Conservation (phyloP, 1,140 invertebrate species). For the Cherax quadricarinatus region DNA sequence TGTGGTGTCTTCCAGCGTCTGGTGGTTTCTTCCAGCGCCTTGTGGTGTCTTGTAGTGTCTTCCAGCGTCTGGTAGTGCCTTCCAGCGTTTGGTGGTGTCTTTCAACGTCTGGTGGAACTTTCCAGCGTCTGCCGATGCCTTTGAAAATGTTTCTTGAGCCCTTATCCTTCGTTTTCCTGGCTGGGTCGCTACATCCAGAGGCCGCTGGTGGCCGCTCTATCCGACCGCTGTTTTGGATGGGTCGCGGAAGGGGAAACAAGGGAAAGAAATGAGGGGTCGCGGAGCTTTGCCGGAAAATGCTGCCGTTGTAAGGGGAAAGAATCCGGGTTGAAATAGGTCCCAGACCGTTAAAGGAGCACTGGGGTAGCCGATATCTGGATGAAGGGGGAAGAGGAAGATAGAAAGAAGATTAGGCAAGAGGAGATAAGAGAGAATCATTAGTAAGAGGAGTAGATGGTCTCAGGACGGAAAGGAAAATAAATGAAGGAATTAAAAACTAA, state of each 20-base stretch:
- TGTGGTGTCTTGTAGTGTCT: no score
- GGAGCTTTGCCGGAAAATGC: slow-evolving; percentile 15
- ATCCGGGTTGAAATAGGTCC: slow-evolving; percentile 22
- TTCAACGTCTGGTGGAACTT: no score
- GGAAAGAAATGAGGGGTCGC: slow-evolving; percentile 33
- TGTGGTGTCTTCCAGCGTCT: no score
- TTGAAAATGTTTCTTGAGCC: background rate
- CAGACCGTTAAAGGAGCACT: background rate
- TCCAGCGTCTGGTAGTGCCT: no score
- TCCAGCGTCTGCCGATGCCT: no score
- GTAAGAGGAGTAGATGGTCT: background rate
- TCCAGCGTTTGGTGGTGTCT: no score
- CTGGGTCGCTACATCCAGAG: slow-evolving; percentile 1
- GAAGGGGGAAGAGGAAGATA: background rate
- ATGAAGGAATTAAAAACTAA: background rate
- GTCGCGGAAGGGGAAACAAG: slow-evolving; percentile 28
- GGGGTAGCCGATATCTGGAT: background rate
- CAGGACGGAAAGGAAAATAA: slow-evolving; percentile 5
- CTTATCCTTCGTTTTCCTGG: background rate
- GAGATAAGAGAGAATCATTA: background rate
- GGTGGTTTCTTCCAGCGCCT: no score
- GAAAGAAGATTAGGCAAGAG: background rate
- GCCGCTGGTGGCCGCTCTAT: background rate
- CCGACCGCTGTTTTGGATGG: background rate
- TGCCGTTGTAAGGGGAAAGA: slow-evolving; percentile 26